A percentile compares a stretch with the other conserved stretches of the same genome.
Conservation (phyloP, 1,140 invertebrate genomes). For the Drosophila aff. region DNA sequence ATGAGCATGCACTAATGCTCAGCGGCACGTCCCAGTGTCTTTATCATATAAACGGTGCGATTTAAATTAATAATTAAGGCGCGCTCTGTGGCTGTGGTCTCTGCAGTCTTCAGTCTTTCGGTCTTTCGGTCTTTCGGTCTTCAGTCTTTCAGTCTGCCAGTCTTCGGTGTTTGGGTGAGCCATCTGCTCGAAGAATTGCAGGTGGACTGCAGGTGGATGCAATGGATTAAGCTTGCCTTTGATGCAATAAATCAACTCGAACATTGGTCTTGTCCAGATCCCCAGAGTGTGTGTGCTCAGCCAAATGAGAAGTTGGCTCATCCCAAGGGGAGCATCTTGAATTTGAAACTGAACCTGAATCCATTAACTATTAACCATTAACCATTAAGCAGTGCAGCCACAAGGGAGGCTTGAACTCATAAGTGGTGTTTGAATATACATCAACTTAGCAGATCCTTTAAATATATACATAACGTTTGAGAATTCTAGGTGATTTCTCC, state of each 20-base stretch:
- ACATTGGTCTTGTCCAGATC: slow-evolving; percentile 53
- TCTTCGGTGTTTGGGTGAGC: slow-evolving; percentile 1
- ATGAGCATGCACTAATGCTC: slow-evolving; percentile 75
- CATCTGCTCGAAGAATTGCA: slow-evolving; percentile 18
- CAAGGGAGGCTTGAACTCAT: background rate
- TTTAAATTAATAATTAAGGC: slow-evolving; percentile 81
- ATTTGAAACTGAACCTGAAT: background rate
- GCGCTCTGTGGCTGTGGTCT: slow-evolving; percentile 40
- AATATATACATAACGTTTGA: background rate
- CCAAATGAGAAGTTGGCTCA: slow-evolving; percentile 56
- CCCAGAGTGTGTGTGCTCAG: slow-evolving; percentile 44
- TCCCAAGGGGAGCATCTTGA: background rate
- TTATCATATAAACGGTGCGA: slow-evolving; percentile 81
- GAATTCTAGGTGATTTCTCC: too few relatives aligned
- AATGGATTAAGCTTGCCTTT: slow-evolving; percentile 49
- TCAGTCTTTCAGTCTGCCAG: slow-evolving; percentile 10
- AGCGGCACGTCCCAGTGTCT: slow-evolving; percentile 76
- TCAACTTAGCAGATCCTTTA: too few relatives aligned
- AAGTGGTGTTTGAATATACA: background rate
- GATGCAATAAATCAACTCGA: slow-evolving; percentile 71
- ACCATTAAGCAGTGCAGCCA: background rate
- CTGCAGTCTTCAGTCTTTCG: background rate
- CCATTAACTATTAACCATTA: background rate
- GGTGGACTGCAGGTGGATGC: slow-evolving; percentile 55
- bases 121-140: background rate